phyloP scores from a whole-genome alignment of 2,888 invertebrate species.

The Acrocyrtus sp. region DNA sequence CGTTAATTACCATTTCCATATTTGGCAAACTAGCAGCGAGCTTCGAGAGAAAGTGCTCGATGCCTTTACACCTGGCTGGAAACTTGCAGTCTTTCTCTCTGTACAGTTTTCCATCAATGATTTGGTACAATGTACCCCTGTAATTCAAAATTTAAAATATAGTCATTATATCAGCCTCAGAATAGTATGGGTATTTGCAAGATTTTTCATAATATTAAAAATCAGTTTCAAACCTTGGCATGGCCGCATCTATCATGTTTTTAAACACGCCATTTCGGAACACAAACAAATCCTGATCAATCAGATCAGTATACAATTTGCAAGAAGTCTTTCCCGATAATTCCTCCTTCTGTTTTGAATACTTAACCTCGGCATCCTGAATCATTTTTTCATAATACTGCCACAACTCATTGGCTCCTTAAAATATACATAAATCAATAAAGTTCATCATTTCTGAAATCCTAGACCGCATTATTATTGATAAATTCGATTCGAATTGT shows the following conservation, averaged over 20 bases:
- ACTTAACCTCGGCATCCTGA: conserved; percentile 60
- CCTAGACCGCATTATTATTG: no score
- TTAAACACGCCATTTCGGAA: conserved; percentile 79
- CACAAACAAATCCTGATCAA: conserved; percentile 75
- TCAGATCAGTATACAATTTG: conserved; percentile 70
- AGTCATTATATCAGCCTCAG: background rate
- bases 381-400: conserved; percentile 49
- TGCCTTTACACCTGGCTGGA: conserved; percentile 88
- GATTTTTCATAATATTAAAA: background rate
- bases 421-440: background rate
- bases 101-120: conserved; percentile 82
- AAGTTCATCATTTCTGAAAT: no score
- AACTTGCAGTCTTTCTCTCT: conserved; percentile 89
- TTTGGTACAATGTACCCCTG: conserved; percentile 83
- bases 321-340: conserved; percentile 28
- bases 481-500: no score
- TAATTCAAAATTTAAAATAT: conserved; percentile 51
- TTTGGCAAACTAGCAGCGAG: conserved; percentile 76
- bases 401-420: conserved; percentile 32
- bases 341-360: conserved; percentile 64
- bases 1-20: conserved; percentile 88
- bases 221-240: conserved; percentile 65
- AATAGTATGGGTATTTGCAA: background rate
- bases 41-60: conserved; percentile 86
- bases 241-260: conserved; percentile 73